A percentile compares a stretch with the other conserved stretches of the same genome.
phyloP scores from a whole-genome alignment of 2,113 vertebrate species.

The Ia io region DNA sequence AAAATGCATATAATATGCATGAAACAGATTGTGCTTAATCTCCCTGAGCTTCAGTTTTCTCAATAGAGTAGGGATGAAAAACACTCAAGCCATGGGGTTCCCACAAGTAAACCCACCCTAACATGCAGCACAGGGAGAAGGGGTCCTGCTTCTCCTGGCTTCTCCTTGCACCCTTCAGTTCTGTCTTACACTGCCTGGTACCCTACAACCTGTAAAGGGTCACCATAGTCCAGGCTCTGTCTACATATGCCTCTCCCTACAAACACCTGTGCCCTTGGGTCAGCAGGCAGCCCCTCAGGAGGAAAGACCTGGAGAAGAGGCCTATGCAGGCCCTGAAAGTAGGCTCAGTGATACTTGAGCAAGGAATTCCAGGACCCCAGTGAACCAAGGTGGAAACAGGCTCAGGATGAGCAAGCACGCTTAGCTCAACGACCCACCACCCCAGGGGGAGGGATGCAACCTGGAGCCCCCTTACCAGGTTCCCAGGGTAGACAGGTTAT shows the following conservation, averaged over 20 bases:
- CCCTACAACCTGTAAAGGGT: background rate
- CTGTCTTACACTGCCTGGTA: background rate
- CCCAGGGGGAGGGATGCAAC: background rate
- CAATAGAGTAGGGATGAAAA: background rate
- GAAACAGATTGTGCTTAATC: background rate
- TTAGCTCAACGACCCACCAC: background rate
- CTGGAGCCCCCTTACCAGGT: background rate
- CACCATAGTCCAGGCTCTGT: background rate
- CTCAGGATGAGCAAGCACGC: background rate
- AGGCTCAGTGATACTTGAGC: background rate
- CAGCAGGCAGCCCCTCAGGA: background rate
- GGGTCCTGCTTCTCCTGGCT: background rate
- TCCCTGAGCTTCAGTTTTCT: background rate
- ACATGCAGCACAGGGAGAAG: background rate
- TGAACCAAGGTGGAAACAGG: background rate
- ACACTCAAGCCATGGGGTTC: background rate
- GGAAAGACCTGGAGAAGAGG: background rate
- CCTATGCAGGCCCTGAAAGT: background rate
- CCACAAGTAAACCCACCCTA: background rate
- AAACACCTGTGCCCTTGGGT: background rate
- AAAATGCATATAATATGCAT: background rate
- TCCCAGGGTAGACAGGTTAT: background rate
- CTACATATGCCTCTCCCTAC: background rate
- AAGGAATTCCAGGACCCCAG: background rate
- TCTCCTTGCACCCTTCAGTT: background rate